A percentile compares a stretch with the other conserved stretches of the same genome.
Evolutionary conservation across 2,888 invertebrate genomes (phyloP).

Genomic region (Agrochola litura): DNA sequence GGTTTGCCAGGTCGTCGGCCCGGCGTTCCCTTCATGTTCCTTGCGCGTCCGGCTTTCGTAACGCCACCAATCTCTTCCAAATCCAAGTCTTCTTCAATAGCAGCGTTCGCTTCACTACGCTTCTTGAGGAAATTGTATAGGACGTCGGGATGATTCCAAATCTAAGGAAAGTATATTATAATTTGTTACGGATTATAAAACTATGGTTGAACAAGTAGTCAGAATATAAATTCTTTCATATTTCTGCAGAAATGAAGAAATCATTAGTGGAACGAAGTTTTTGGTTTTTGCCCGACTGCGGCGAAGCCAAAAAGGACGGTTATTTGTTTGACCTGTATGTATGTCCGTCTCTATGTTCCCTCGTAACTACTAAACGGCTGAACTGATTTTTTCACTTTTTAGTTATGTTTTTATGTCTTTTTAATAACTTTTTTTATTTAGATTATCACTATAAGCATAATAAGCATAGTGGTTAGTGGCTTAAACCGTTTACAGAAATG

Average conservation of each 20-base stretch:
- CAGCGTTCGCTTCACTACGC: slow-evolving; percentile 94
- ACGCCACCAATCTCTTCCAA: slow-evolving; percentile 94
- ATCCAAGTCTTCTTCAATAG: slow-evolving; percentile 94
- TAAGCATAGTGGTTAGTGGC: background rate
- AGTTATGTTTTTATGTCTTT: too few species aligned
- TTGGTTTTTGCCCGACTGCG: background rate
- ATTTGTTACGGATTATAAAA: background rate
- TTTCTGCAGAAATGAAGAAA: background rate
- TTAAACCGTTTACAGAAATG: background rate
- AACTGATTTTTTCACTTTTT: too few species aligned
- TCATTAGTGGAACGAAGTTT: background rate
- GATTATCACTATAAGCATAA: background rate
- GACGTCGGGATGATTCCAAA: slow-evolving; percentile 99
- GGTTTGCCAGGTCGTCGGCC: slow-evolving; percentile 74
- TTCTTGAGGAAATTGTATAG: slow-evolving; percentile 96
- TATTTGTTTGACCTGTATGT: too few species aligned
- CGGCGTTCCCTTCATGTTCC: slow-evolving; percentile 74
- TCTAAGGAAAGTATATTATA: slow-evolving; percentile 83
- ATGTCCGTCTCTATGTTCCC: too few species aligned
- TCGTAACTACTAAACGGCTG: too few species aligned
- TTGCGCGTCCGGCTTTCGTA: slow-evolving; percentile 83
- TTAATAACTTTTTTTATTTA: too few species aligned
- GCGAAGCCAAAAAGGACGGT: too few species aligned
- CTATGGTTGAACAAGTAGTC: background rate
- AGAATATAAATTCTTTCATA: background rate